phyloP scores from a whole-genome alignment of 2,113 vertebrate genomes.

The Empidonax alnorum region DNA sequence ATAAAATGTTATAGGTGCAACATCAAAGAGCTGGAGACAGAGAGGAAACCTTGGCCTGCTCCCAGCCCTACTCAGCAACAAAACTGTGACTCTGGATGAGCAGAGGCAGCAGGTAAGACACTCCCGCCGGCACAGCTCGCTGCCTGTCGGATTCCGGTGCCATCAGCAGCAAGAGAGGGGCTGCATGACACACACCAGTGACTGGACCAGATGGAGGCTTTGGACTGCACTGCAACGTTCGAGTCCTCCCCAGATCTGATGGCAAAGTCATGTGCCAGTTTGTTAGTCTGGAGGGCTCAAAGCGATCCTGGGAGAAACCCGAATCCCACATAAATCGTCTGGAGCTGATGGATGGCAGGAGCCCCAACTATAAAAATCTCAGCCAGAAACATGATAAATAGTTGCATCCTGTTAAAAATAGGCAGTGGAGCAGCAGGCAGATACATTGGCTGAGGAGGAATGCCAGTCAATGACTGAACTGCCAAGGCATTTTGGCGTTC shows the following conservation, averaged over 20 bases:
- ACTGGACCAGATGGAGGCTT: slow-evolving; percentile 29
- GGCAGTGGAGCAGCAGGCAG: slow-evolving; percentile 31
- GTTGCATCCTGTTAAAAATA: slow-evolving; percentile 47
- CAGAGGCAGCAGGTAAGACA: not conserved
- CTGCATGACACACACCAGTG: not conserved
- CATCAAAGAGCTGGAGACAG: not conserved
- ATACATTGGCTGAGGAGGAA: not conserved
- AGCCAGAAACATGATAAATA: slow-evolving; percentile 57
- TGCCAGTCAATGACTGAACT: slow-evolving; percentile 30
- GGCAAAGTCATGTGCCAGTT: slow-evolving; percentile 12
- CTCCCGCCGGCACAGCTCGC: accelerated
- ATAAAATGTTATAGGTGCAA: not conserved
- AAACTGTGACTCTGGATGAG: not conserved
- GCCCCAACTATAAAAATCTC: slow-evolving; percentile 34
- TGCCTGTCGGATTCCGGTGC: not conserved
- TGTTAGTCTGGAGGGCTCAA: not conserved
- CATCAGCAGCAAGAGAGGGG: not conserved
- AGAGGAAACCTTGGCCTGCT: not conserved
- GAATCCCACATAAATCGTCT: slow-evolving; percentile 16
- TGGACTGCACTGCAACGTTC: not conserved
- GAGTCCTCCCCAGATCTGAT: not conserved
- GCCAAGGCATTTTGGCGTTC: not conserved
- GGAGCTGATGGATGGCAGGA: slow-evolving; percentile 51
- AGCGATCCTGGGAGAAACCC: not conserved
- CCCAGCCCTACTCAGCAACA: not conserved